Evolutionary conservation across 2,888 invertebrate genomes (phyloP).

Genomic region (Luperina testacea): DNA sequence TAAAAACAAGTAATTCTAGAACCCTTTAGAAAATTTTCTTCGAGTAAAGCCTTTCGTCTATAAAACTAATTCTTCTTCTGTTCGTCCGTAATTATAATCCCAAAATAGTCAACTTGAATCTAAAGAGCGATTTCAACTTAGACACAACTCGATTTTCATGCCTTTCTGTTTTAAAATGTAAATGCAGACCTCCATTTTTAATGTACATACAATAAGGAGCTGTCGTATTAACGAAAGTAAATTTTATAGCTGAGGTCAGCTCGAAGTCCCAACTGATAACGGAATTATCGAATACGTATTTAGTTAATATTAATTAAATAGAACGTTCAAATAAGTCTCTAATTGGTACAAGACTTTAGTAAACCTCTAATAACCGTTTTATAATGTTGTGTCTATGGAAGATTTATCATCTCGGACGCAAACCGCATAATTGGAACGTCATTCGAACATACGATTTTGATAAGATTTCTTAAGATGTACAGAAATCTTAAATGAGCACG

Average conservation of each 20-base stretch:
- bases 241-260: slow-evolving; percentile 10
- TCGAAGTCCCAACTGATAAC: slow-evolving; percentile 11
- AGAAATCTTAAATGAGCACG: background rate
- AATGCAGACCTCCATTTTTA: slow-evolving; percentile 13
- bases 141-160: background rate
- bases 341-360: slow-evolving; percentile 28
- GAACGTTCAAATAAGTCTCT: slow-evolving; percentile 20
- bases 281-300: background rate
- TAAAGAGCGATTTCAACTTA: slow-evolving; percentile 7
- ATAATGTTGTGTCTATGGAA: background rate
- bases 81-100: slow-evolving; percentile 30
- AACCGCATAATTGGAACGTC: slow-evolving; percentile 25
- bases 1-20: slow-evolving; percentile 27
- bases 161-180: slow-evolving; percentile 26
- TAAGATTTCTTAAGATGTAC: slow-evolving; percentile 22
- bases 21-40: slow-evolving; percentile 20
- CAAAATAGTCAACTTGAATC: slow-evolving; percentile 17
- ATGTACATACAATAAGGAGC: slow-evolving; percentile 1
- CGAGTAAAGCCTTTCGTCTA: slow-evolving; percentile 14
- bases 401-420: slow-evolving; percentile 21
- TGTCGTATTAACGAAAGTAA: slow-evolving; percentile 17
- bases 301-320: slow-evolving; percentile 5
- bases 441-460: slow-evolving; percentile 20
- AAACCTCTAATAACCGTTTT: background rate
- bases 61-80: slow-evolving; percentile 24